Conservation (phyloP, 2,888 invertebrate genomes). For the Lycocerus yunnanus region DNA sequence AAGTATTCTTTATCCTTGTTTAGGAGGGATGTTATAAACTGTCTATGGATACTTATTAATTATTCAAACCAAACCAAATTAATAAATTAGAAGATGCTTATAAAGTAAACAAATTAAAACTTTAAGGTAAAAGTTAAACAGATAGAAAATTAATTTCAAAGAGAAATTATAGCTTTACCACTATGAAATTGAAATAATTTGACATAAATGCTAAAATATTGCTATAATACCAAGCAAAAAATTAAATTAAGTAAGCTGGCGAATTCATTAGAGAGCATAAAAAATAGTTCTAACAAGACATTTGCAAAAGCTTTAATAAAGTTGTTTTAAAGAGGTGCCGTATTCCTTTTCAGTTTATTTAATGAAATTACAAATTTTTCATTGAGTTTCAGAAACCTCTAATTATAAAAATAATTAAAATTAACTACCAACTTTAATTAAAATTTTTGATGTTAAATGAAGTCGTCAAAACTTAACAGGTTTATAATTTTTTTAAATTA, state of each 20-base stretch:
- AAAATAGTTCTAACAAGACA: not conserved
- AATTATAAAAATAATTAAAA: not conserved
- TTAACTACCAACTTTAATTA: not conserved
- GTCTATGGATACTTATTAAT: not conserved
- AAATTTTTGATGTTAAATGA: not conserved
- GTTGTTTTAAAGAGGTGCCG: not conserved
- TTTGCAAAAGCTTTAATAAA: not conserved
- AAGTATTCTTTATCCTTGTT: not conserved
- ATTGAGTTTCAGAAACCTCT: not conserved
- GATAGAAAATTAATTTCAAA: not conserved
- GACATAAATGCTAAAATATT: not conserved
- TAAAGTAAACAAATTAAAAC: not conserved
- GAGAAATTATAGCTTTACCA: not conserved
- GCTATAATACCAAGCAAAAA: too few relatives aligned
- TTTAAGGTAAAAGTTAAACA: not conserved
- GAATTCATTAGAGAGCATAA: not conserved
- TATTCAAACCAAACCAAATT: not conserved
- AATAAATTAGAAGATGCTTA: not conserved
- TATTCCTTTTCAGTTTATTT: not conserved
- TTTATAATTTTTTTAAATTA: not conserved
- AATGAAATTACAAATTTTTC: not conserved
- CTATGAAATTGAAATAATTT: not conserved
- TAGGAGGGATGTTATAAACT: not conserved
- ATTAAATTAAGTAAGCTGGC: not conserved
- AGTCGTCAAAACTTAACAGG: not conserved